phyloP scores from a whole-genome alignment of 2,113 vertebrate genomes.

The Hemicordylus capensis region DNA sequence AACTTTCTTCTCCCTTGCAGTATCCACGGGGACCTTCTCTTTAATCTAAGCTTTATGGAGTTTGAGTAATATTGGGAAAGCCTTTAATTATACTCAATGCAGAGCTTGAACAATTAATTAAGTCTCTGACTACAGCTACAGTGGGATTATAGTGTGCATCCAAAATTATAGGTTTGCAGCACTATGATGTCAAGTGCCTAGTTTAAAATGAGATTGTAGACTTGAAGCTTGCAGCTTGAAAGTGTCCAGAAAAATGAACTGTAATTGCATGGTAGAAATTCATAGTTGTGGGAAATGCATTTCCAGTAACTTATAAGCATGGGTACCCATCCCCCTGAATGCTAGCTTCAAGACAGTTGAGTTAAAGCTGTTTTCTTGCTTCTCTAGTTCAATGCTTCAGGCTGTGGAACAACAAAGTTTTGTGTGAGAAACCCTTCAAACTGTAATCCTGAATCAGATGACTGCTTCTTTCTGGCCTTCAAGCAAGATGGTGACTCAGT shows the following conservation, averaged over 20 bases:
- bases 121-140: slow-evolving; percentile 1
- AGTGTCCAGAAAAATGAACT: slow-evolving; percentile 2
- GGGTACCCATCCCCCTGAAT: too few species aligned
- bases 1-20: background rate
- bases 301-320: background rate
- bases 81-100: slow-evolving; percentile 28
- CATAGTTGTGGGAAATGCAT: slow-evolving; percentile 9
- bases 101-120: slow-evolving; percentile 4
- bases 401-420: slow-evolving; percentile 83
- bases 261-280: slow-evolving; percentile 33
- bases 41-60: background rate
- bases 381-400: slow-evolving; percentile 81
- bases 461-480: slow-evolving; percentile 87
- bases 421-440: slow-evolving; percentile 82
- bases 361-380: background rate
- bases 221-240: slow-evolving; percentile 39
- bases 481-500: slow-evolving; percentile 64
- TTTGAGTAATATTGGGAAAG: slow-evolving; percentile 11
- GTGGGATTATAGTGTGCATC: slow-evolving; percentile 7
- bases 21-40: background rate
- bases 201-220: slow-evolving; percentile 15
- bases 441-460: slow-evolving; percentile 78
- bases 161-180: slow-evolving; percentile 12
- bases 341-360: too few species aligned
- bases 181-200: background rate